Evolutionary conservation across 2,113 vertebrate species (phyloP).

Genomic region (Cranoglanis bouderius): DNA sequence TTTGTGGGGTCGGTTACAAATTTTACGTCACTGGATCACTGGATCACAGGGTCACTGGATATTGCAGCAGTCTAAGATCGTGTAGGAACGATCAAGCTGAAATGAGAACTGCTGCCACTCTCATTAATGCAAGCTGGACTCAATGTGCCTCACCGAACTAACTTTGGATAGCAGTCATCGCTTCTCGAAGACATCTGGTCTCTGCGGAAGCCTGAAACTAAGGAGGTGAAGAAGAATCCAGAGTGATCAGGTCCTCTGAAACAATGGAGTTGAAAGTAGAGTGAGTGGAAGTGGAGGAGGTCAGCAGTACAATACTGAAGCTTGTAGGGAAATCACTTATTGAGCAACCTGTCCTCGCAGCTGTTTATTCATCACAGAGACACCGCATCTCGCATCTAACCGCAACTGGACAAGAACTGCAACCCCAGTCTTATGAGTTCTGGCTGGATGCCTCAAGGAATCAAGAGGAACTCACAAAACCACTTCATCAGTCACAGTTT

Average conservation of each 20-base stretch:
- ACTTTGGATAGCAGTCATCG: background rate
- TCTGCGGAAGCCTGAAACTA: background rate
- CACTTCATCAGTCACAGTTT: background rate
- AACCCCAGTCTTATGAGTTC: slow-evolving; percentile 12
- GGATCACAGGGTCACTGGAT: too few species aligned
- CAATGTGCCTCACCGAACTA: background rate
- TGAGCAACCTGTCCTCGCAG: background rate
- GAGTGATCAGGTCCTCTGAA: background rate
- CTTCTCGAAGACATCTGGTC: background rate
- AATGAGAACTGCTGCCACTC: background rate
- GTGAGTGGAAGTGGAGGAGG: background rate
- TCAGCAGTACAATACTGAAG: background rate
- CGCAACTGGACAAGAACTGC: background rate
- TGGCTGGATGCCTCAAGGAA: background rate
- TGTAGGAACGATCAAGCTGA: background rate
- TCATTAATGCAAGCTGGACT: background rate
- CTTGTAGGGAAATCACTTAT: background rate
- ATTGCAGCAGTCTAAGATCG: background rate
- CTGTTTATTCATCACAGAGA: slow-evolving; percentile 29
- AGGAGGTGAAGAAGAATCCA: background rate
- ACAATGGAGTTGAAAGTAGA: background rate
- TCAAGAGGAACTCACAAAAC: background rate
- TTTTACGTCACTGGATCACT: too few species aligned
- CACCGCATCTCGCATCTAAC: slow-evolving; percentile 30
- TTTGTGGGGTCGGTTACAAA: too few species aligned